Base-by-base conservation (phyloP, 2,888 invertebrate genomes). In the Sinopyrophorus schimmeli region DNA sequence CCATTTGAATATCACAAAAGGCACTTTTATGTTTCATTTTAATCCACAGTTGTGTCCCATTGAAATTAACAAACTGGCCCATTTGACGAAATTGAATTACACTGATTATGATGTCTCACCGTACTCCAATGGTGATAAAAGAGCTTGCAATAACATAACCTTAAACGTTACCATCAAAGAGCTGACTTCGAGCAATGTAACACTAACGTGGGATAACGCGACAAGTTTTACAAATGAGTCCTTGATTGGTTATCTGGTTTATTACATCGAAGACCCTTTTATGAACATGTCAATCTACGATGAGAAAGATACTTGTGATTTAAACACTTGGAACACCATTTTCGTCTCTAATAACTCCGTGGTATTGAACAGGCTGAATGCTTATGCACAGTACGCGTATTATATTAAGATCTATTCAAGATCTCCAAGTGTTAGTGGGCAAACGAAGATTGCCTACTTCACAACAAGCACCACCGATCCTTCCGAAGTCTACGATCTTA, bases 41-140 rank as follows among this genome's bases (percentile, higher is more conserved):
- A 95, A 95, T 69, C 86, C 88, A 2, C 83, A 86, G 66, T 73
- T 95, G n/a, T 95, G 94, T 67, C 75, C 80, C 39, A 76, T 77
- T 10, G 80, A 84, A 63, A 83, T 92, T 28, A 71, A 78, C 5
- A 75, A 79, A 11, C 77, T 87, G 1, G 75, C 75, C 0, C 61
- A 63, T 32, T 70, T 60, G 55, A 69, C 77, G 52, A 64, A 76
- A 53, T 73, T 82, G 65, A 70, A 72, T 47, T 73, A 70, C 59
- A 72, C 69, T 17, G 53, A 59, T 16, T 75, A 75, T 17, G 80
- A 84, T 57, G 80, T 88, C 1, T 83, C 82, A 1, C 67, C 71
- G 0, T 73, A 77, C 28, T 80, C 82, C 0, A 89, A 87, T 64
- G 89, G 89, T 3, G 83, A 87, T 58, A 82, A 83, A 62, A 81